Percentiles rank a stretch among this genome's conserved stretches.
phyloP scores from a whole-genome alignment of 2,888 invertebrate genomes.

The Eutolmus rufibarbis region DNA sequence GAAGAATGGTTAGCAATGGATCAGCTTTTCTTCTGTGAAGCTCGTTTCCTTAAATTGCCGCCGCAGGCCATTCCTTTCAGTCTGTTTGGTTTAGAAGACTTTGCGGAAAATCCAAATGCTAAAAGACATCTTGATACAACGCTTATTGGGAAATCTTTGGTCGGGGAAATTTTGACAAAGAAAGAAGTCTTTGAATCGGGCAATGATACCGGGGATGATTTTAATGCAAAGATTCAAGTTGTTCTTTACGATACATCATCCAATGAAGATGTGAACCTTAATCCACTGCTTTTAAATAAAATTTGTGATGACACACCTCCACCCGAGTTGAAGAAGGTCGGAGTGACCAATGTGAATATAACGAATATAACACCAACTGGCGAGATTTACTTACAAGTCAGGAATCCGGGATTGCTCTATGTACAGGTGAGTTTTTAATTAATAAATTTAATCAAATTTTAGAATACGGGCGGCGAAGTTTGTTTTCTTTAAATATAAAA shows the following conservation, averaged over 20 bases:
- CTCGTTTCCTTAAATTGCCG: conserved; percentile 71
- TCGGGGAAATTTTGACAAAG: conserved; percentile 66
- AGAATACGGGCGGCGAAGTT: background rate
- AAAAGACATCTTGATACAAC: conserved; percentile 58
- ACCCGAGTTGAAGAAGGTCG: conserved; percentile 56
- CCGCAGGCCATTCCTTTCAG: conserved; percentile 78
- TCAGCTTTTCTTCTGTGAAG: conserved; percentile 69
- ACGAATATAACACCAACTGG: conserved; percentile 58
- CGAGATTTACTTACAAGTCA: conserved; percentile 58
- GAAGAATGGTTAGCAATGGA: conserved; percentile 67
- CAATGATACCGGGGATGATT: conserved; percentile 46
- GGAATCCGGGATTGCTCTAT: conserved; percentile 57
- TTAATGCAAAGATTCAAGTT: conserved; percentile 61
- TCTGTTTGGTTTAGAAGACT: conserved; percentile 75
- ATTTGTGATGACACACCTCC: conserved; percentile 61
- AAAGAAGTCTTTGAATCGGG: conserved; percentile 53
- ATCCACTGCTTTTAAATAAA: conserved; percentile 68
- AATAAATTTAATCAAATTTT: background rate
- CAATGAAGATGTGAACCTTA: conserved; percentile 70
- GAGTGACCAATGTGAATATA: conserved; percentile 56
- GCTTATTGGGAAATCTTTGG: conserved; percentile 67
- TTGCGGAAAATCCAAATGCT: conserved; percentile 62
- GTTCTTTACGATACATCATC: conserved; percentile 73
- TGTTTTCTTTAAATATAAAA: too few species aligned
- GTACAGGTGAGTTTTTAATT: conserved; percentile 53